Evolutionary conservation across 2,888 invertebrate genomes (phyloP).

Genomic region (Agrypnus murinus): DNA sequence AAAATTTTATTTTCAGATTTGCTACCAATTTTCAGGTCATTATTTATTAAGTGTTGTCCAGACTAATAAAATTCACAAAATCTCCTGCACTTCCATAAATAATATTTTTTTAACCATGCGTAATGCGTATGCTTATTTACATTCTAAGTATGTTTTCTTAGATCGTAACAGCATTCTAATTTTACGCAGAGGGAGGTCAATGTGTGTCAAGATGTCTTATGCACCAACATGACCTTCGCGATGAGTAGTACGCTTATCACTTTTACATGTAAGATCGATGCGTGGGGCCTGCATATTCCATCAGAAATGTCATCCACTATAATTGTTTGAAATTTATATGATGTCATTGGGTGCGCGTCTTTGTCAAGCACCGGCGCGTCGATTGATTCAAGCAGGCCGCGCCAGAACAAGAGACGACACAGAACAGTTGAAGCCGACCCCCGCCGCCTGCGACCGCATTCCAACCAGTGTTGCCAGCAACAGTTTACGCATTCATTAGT

Average conservation of each 20-base stretch:
- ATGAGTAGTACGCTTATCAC: conserved; percentile 31
- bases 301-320: conserved; percentile 52
- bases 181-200: conserved; percentile 16
- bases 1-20: too few species aligned
- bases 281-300: conserved; percentile 47
- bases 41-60: too few species aligned
- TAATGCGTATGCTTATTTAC: too few species aligned
- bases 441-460: conserved; percentile 73
- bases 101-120: too few species aligned
- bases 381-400: conserved; percentile 66
- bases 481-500: conserved; percentile 72
- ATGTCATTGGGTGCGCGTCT: conserved; percentile 60
- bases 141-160: too few species aligned
- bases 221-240: conserved; percentile 16
- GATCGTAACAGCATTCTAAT: neutral
- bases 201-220: conserved; percentile 3
- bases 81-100: too few species aligned
- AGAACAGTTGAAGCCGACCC: conserved; percentile 72
- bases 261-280: conserved; percentile 32
- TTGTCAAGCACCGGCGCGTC: conserved; percentile 61
- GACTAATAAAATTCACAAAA: too few species aligned
- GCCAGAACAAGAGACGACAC: conserved; percentile 65
- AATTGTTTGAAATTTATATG: conserved; percentile 58
- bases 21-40: too few species aligned
- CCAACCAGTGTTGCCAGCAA: conserved; percentile 71